Evolutionary conservation across 2,888 invertebrate species (phyloP), one percentile per base, ranked within the genome.

Genomic region (Cerastis rubricosa): DNA sequence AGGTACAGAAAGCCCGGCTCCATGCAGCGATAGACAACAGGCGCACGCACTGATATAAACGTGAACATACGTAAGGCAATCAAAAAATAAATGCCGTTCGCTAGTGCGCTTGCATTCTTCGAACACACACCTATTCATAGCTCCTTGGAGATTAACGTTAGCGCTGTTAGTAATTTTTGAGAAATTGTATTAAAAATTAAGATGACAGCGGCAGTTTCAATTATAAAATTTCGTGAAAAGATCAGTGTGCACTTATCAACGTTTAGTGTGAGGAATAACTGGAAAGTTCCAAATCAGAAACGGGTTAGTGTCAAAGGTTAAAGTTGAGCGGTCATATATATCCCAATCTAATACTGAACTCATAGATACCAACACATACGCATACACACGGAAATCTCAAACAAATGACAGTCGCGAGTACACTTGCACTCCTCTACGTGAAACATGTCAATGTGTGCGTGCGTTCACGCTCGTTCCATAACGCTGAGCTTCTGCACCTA

Each of bases 381-480:
- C 51, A 0, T 22, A 51, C 4, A 2, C 5, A 25, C 5, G 14
- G 12, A n/a, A 1, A 54, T 57, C 57, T 57, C 25, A 57, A 29
- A 29, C 57, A 57, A 57, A 25, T 14, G 54, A 0, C 54, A 8
- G 59, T 59, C 19, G 19, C 9, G 19, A 35, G 29, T 19, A 19
- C 19, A 11, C 35, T 9, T 35, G 35, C 19, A 61, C 61, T 19
- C 0, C 29, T 35, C 19, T 63, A 47, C 12, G 8, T 67, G 25
- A 29, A 57, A 3, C 1, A 0, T 29, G 7, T 51, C 17, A 68
- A 22, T 35, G 17, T 45, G 19, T 35, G n/a, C 0, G 22, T 25
- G 25, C 1, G 12, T 12, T 54, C 7, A 12, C 1, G 8, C 6
- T 45, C 1, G 1, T n/a, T 35, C 2, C 19, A 7, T 1, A 0